Percentiles rank a stretch among this genome's conserved stretches.
Conservation (phyloP, 2,113 vertebrate species). For the Bolborhynchus lineola region DNA sequence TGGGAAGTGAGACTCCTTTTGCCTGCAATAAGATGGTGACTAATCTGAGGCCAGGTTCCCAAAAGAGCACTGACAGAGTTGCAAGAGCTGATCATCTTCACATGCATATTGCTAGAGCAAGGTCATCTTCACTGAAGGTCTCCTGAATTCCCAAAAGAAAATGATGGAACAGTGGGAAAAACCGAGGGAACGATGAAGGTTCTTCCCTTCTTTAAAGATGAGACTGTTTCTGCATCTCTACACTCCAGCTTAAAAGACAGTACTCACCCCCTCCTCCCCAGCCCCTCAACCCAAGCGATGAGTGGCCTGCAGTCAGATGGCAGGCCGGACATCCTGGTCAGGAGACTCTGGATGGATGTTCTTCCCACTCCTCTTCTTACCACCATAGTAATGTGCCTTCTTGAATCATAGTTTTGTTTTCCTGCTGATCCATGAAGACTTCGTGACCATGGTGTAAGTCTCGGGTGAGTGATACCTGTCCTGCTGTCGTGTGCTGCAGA, state of each 20-base stretch:
- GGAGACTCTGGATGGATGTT: not conserved
- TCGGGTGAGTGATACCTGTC: not conserved
- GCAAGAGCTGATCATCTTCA: not conserved
- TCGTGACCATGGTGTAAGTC: not conserved
- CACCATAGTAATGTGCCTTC: fast-evolving
- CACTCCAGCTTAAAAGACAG: not conserved
- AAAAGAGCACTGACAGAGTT: not conserved
- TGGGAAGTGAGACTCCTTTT: not conserved
- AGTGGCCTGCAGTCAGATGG: not conserved
- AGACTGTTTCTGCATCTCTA: not conserved
- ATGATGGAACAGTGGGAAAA: too few species aligned
- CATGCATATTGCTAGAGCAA: not conserved
- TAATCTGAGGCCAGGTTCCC: not conserved
- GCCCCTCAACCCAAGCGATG: not conserved
- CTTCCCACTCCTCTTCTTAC: not conserved
- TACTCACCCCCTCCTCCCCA: too few species aligned
- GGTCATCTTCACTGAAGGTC: not conserved
- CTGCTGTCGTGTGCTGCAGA: not conserved
- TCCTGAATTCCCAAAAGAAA: not conserved
- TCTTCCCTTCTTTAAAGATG: not conserved
- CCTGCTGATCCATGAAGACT: not conserved
- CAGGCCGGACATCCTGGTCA: not conserved
- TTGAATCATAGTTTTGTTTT: not conserved
- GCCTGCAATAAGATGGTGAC: not conserved
- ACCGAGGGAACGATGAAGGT: not conserved